phyloP scores from a whole-genome alignment of 2,797 vertebrate genomes.

The Gadopsis marmoratus region DNA sequence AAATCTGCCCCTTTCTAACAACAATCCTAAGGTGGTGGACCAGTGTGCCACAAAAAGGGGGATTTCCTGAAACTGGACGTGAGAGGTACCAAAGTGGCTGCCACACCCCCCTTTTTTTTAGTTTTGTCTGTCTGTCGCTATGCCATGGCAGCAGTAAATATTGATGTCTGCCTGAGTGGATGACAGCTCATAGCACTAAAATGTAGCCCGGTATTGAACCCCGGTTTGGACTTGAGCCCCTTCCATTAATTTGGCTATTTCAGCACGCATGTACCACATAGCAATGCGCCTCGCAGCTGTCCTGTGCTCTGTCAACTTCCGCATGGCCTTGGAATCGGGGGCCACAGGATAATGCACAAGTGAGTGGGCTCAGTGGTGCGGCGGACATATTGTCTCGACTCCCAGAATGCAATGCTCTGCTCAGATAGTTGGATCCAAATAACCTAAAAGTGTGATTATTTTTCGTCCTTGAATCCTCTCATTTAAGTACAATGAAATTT shows the following conservation, averaged over 20 bases:
- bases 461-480: background rate
- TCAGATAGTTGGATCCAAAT: background rate
- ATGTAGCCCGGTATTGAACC: slow-evolving; percentile 73
- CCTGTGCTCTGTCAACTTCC: slow-evolving; percentile 63
- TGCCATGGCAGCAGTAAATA: slow-evolving; percentile 81
- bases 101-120: background rate
- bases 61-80: slow-evolving; percentile 9
- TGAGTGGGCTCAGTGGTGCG: slow-evolving; percentile 22
- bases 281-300: slow-evolving; percentile 73
- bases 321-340: slow-evolving; percentile 45
- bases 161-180: slow-evolving; percentile 66
- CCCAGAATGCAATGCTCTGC: slow-evolving; percentile 38
- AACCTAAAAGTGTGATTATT: background rate
- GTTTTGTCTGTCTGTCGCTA: slow-evolving; percentile 12
- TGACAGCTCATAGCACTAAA: slow-evolving; percentile 70
- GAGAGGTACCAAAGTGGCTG: slow-evolving; percentile 29
- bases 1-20: slow-evolving; percentile 7
- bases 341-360: slow-evolving; percentile 45
- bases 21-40: background rate
- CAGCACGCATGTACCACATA: slow-evolving; percentile 71
- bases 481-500: slow-evolving; percentile 2
- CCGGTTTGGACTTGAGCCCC: slow-evolving; percentile 75
- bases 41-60: background rate
- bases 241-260: slow-evolving; percentile 83
- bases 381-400: slow-evolving; percentile 33